Evolutionary conservation across 2,888 invertebrate species (phyloP), one percentile per base, ranked within the genome.

Genomic region (Pseudolycoriella hygida): DNA sequence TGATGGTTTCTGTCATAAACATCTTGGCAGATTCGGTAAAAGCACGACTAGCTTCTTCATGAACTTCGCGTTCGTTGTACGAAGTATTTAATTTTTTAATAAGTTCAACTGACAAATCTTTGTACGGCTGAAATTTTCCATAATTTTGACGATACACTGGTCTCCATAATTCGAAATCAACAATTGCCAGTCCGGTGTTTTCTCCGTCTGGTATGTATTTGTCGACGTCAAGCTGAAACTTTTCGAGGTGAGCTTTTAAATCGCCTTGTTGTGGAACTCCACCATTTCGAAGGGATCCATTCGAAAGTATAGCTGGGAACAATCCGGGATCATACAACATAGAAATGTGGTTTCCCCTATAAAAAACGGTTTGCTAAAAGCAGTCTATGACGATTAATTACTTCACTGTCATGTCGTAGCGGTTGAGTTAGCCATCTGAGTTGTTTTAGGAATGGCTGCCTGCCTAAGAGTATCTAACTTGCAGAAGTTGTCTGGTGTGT

Each of bases 131-230:
- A 17, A 83, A 64, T 0, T 67, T 65, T 0, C 77, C 80, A 61
- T 77, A 81, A 65, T 83, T 82, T 64, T 83, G 82, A 0, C 80
- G 66, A 56, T 76, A 82, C 5, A 81, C 68, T 4, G 87, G 87
- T 42, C 82, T 66, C 86, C 87, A 88, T 2, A 79, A 77, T 62
- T 87, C 88, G 62, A 85, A 85, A 64, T 87, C 87, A 51, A 88
- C 81, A 15, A 87, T 72, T 0, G 73, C 83, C 1, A 83, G 54
- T 74, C 79, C 79, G 51, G 60, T 60, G 61, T 79, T 82, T 41
- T 70, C 52, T 1, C 60, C 51, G 55, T 79, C 69, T 0, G 79
- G 77, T 32, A 84, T 70, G 48, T 74, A 68, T 49, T 72, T 65
- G 1, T 71, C 64, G 17, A 86, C 51, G 31, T 74, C 68, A 2